These are phyloP conservation scores for Conchocele bisecta DNA, from an alignment of 2,888 invertebrate genomes.

Conservation along the genomic window DNA sequence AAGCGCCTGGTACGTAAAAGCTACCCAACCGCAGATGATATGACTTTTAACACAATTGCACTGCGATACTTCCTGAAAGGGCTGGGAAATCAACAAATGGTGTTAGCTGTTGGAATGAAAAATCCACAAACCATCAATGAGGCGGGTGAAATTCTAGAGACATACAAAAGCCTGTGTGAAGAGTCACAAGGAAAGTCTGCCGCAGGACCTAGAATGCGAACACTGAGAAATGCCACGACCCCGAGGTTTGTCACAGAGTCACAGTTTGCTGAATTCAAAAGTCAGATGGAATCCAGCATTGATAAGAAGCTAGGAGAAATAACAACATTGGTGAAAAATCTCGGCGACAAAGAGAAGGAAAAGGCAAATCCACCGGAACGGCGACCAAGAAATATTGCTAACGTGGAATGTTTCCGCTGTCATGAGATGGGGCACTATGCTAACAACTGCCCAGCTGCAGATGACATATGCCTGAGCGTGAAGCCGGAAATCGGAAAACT, in stretches of 20 bases:
- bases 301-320: too few relatives aligned
- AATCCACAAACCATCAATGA: constrained; percentile 38
- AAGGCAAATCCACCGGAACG: too few relatives aligned
- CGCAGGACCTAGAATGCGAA: too few relatives aligned
- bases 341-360: too few relatives aligned
- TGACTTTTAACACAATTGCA: constrained; percentile 24
- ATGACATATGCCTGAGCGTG: background rate
- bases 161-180: constrained; percentile 35
- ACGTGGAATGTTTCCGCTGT: too few relatives aligned
- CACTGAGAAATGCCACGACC: too few relatives aligned
- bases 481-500: constrained; percentile 36
- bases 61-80: constrained; percentile 40
- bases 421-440: constrained; percentile 2
- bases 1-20: constrained; percentile 19
- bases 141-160: constrained; percentile 30
- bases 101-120: constrained; percentile 36
- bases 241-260: constrained; percentile 3
- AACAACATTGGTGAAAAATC: too few relatives aligned
- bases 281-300: constrained; percentile 3
- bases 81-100: constrained; percentile 23
- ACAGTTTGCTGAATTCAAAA: background rate
- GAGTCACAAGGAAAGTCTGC: too few relatives aligned
- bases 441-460: background rate
- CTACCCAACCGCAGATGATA: constrained; percentile 26
- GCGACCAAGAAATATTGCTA: background rate